Evolutionary conservation across 2,797 vertebrate genomes (phyloP).

Genomic region (Carcharodon carcharias): DNA sequence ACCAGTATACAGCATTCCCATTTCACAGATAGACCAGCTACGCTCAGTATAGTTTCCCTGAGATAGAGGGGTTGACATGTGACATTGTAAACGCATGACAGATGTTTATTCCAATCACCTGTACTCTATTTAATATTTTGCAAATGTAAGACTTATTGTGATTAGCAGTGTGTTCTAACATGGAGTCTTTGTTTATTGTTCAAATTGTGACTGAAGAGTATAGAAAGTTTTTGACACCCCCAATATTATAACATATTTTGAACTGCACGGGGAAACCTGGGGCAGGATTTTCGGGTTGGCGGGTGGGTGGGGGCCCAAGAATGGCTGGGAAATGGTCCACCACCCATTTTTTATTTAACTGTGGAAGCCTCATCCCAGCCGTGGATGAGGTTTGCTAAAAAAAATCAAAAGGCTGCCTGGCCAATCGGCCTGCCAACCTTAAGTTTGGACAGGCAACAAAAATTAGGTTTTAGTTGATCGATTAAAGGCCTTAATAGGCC

Average conservation of each 20-base stretch:
- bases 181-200: background rate
- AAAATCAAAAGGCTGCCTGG: no score
- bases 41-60: background rate
- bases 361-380: no score
- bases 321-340: no score
- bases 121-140: background rate
- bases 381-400: no score
- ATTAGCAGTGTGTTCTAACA: background rate
- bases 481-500: no score
- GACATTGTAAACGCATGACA: background rate
- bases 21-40: background rate
- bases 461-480: no score
- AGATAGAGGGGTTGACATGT: background rate
- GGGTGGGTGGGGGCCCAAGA: no score
- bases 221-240: background rate
- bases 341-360: no score
- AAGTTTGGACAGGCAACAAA: no score
- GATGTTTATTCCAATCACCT: background rate
- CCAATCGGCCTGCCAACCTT: no score
- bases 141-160: background rate
- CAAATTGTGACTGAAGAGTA: background rate
- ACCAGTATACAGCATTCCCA: background rate
- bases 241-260: background rate
- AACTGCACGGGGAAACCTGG: background rate
- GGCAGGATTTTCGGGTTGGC: no score